A percentile compares a stretch with the other conserved stretches of the same genome.
phyloP scores from a whole-genome alignment of 2,113 vertebrate genomes.

The Penelope pileata region DNA sequence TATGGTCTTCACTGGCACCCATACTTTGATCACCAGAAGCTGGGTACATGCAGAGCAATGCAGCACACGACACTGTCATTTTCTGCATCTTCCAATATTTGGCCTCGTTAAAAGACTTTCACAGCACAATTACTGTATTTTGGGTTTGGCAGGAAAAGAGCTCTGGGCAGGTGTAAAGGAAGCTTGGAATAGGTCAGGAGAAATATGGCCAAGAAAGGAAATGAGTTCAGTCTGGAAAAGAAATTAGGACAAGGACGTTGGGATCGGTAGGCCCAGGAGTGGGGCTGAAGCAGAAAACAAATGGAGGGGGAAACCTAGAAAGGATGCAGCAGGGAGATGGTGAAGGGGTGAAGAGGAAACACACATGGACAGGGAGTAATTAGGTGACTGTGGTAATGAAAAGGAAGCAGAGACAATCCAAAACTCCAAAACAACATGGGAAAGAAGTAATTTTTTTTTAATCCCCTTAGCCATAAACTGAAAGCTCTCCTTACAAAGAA shows the following conservation, averaged over 20 bases:
- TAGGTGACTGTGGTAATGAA: not conserved
- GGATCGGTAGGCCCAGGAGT: conserved; percentile 5
- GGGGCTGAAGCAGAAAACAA: conserved; percentile 47
- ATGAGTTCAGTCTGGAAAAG: conserved; percentile 58
- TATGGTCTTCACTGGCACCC: not conserved
- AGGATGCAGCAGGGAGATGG: conserved; percentile 38
- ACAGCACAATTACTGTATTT: not conserved
- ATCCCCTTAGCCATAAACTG: not conserved
- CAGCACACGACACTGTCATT: not conserved
- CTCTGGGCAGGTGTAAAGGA: conserved; percentile 59
- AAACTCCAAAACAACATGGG: conserved; percentile 26
- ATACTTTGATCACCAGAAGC: not conserved
- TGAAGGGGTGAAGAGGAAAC: conserved; percentile 1
- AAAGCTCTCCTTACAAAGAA: not conserved
- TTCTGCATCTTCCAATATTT: not conserved
- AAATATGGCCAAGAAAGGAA: conserved; percentile 63
- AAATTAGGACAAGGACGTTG: conserved; percentile 58
- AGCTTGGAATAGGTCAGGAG: conserved; percentile 51
- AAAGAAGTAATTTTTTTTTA: not conserved
- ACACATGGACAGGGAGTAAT: conserved; percentile 18
- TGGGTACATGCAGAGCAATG: rapidly evolving
- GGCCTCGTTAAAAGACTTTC: not conserved
- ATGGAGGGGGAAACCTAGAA: conserved; percentile 37
- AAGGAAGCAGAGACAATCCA: conserved; percentile 29
- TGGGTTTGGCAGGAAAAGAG: conserved; percentile 44